A percentile compares a stretch with the other conserved stretches of the same genome.
These are phyloP conservation scores for mouse (Mus musculus) DNA, from an alignment of 2,113 vertebrate species.

Conservation along the genomic window DNA sequence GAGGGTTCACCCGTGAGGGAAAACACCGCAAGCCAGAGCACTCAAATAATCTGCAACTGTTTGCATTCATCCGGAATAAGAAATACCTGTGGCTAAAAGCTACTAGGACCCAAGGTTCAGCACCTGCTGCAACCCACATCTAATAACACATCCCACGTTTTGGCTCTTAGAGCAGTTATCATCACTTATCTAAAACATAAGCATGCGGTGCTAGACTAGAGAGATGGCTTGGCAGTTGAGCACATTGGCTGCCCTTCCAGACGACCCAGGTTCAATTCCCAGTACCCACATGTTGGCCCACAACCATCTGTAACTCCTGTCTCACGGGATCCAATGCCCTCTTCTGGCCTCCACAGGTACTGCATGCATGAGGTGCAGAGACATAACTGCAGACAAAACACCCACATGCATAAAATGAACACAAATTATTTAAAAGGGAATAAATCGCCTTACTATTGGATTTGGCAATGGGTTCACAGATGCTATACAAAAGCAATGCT, in stretches of 20 bases:
- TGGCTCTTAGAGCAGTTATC: neutral
- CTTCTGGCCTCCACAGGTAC: neutral
- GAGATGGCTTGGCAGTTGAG: neutral
- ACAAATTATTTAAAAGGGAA: neutral
- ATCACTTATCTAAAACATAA: neutral
- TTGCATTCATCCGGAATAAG: neutral
- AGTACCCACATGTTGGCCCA: neutral
- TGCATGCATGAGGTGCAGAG: neutral
- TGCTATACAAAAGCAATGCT: neutral
- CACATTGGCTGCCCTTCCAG: neutral
- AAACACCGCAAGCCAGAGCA: neutral
- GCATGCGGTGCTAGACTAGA: neutral
- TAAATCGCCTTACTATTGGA: neutral
- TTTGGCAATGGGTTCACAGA: constrained; percentile 13
- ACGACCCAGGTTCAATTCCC: neutral
- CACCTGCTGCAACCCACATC: neutral
- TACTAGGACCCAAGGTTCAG: neutral
- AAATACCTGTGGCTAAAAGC: neutral
- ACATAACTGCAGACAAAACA: neutral
- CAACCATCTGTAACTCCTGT: neutral
- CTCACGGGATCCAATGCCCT: neutral
- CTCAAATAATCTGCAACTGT: neutral
- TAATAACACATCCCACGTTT: neutral
- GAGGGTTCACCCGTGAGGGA: neutral
- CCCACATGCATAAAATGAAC: neutral